Percentiles rank a stretch among this genome's conserved stretches.
phyloP scores from a whole-genome alignment of 2,888 invertebrate species.

The Aleiodes testaceus region DNA sequence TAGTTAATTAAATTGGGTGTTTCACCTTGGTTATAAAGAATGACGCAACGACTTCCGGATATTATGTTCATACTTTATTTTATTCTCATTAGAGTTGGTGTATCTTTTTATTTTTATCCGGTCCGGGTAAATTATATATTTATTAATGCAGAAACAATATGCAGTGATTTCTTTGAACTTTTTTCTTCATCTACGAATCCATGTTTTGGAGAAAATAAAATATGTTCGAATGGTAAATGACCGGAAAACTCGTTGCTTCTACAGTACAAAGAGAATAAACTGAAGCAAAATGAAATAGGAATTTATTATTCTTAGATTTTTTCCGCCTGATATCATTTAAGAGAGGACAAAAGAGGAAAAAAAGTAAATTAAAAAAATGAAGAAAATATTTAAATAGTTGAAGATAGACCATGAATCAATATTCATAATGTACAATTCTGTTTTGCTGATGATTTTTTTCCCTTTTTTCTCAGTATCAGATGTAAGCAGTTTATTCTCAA shows the following conservation, averaged over 20 bases:
- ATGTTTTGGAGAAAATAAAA: constrained; percentile 7
- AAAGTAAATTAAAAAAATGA: too few species aligned
- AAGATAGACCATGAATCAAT: constrained; percentile 28
- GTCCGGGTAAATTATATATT: background rate
- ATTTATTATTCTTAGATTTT: constrained; percentile 5
- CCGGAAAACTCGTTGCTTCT: constrained; percentile 11
- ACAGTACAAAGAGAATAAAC: constrained; percentile 13
- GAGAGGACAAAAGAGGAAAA: constrained; percentile 1
- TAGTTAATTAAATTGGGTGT: constrained; percentile 38
- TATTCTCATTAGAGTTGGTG: background rate
- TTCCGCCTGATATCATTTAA: constrained; percentile 5
- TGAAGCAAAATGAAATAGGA: constrained; percentile 13
- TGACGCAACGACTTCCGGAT: constrained; percentile 37
- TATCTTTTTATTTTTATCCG: background rate
- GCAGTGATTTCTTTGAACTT: background rate
- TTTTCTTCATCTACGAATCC: background rate
- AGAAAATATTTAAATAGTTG: constrained; percentile 7
- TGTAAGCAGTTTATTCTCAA: background rate
- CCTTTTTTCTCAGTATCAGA: background rate
- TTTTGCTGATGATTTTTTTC: background rate
- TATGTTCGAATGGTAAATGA: constrained; percentile 12
- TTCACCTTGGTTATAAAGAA: constrained; percentile 33
- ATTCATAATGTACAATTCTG: constrained; percentile 5
- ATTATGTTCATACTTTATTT: constrained; percentile 11
- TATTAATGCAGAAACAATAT: background rate